Evolutionary conservation across 2,888 invertebrate genomes (phyloP).

Genomic region (Spilosoma lubricipeda): DNA sequence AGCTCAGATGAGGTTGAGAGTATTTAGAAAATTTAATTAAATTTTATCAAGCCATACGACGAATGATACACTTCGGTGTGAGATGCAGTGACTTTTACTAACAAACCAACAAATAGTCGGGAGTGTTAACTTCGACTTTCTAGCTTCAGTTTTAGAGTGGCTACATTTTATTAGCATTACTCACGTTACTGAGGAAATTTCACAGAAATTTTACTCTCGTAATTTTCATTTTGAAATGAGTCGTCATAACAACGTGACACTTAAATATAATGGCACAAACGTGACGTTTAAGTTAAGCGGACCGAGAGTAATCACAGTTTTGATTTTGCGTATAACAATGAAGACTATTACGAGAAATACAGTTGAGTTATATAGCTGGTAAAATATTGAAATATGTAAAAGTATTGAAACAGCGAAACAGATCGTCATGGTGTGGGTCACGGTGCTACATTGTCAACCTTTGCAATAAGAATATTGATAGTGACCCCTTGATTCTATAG

Average conservation of each 20-base stretch:
- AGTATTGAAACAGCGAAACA: background rate
- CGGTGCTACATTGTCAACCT: no score
- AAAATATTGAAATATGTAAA: background rate
- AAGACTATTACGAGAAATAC: background rate
- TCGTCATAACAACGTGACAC: conserved; percentile 9
- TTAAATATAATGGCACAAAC: background rate
- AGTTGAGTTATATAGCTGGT: background rate
- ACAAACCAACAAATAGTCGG: conserved; percentile 38
- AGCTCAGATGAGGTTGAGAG: background rate
- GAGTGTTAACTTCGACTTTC: conserved; percentile 48
- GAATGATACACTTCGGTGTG: conserved; percentile 27
- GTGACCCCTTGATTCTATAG: no score
- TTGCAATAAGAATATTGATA: background rate
- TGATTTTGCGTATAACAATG: background rate
- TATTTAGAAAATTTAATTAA: background rate
- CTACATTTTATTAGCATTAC: conserved; percentile 45
- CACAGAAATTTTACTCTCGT: conserved; percentile 1
- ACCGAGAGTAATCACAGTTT: background rate
- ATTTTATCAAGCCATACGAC: background rate
- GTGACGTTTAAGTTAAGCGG: background rate
- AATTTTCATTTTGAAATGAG: conserved; percentile 14
- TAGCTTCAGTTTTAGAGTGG: conserved; percentile 44
- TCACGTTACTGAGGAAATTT: conserved; percentile 36
- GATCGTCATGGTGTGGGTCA: no score
- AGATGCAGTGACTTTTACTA: conserved; percentile 29